Evolutionary conservation across 2,797 vertebrate species (phyloP).

Genomic region (Cirrhinus mrigala): DNA sequence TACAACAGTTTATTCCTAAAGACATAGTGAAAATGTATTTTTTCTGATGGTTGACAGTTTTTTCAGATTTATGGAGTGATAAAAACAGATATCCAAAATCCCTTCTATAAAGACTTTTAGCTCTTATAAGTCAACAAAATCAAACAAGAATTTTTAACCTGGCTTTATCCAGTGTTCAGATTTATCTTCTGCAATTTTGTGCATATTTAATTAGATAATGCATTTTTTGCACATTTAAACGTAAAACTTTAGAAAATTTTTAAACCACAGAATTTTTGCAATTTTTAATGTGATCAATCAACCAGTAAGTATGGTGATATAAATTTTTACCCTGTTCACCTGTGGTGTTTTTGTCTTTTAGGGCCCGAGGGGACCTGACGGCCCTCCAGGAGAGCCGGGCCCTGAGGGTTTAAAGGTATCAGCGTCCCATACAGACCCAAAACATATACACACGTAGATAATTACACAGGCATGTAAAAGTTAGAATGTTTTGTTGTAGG

Average conservation of each 20-base stretch:
- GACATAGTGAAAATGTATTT: neutral
- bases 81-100: neutral
- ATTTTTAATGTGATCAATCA: neutral
- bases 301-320: neutral
- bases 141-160: neutral
- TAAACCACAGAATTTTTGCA: neutral
- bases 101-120: neutral
- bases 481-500: neutral
- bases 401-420: constrained; percentile 87
- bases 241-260: neutral
- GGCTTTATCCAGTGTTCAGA: neutral
- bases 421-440: neutral
- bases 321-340: neutral
- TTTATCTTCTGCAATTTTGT: neutral
- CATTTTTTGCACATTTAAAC: neutral
- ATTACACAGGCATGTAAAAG: neutral
- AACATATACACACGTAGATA: neutral
- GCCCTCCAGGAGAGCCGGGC: constrained; percentile 87
- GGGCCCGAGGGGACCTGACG: constrained; percentile 91
- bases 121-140: neutral
- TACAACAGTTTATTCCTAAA: neutral
- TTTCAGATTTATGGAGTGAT: neutral
- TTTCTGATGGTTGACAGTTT: neutral
- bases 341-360: constrained; percentile 69
- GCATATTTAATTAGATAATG: neutral